phyloP scores from a whole-genome alignment of 2,113 vertebrate genomes.

The Sitta europaea region DNA sequence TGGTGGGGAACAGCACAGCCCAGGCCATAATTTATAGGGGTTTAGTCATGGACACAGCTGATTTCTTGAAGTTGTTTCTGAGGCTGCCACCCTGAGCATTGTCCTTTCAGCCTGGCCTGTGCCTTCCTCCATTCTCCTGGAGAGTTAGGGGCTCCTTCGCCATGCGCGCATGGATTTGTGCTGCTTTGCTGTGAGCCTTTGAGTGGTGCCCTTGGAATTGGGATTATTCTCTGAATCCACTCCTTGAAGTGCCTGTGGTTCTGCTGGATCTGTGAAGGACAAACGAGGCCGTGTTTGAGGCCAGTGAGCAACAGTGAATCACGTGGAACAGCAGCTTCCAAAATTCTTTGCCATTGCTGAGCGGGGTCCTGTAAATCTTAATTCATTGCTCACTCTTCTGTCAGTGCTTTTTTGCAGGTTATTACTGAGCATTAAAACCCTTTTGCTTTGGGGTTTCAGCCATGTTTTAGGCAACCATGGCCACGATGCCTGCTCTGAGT shows the following conservation, averaged over 20 bases:
- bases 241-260: not conserved
- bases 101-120: not conserved
- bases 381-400: not conserved
- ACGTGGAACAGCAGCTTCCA: not conserved
- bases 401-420: not conserved
- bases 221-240: not conserved
- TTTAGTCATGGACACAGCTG: not conserved
- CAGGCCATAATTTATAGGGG: not conserved
- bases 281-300: not conserved
- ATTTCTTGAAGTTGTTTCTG: not conserved
- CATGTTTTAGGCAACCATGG: rapidly evolving
- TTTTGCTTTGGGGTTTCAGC: not conserved
- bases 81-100: not conserved
- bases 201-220: not conserved
- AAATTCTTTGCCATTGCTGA: not conserved
- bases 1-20: not conserved
- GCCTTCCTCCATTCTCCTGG: not conserved
- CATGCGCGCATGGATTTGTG: not conserved
- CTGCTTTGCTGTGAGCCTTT: rapidly evolving
- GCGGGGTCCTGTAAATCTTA: not conserved
- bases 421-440: not conserved
- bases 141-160: rapidly evolving
- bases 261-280: not conserved
- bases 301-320: not conserved
- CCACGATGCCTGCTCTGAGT: not conserved